Evolutionary conservation across 2,888 invertebrate genomes (phyloP).

Genomic region (Leuctra nigra): DNA sequence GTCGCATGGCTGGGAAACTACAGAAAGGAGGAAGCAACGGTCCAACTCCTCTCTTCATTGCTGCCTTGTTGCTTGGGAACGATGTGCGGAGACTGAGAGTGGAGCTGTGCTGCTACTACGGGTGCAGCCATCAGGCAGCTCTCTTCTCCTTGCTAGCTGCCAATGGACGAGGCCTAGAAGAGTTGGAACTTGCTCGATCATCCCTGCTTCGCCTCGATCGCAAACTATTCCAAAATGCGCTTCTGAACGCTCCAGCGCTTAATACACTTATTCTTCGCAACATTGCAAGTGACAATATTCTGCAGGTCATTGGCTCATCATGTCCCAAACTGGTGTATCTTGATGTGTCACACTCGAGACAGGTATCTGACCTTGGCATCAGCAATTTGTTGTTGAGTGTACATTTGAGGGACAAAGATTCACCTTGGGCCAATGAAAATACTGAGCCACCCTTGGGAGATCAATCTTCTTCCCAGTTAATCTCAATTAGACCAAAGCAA

Average conservation of each 20-base stretch:
- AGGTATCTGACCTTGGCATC: conserved; percentile 41
- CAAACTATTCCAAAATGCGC: conserved; percentile 37
- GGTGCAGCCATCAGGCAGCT: conserved; percentile 43
- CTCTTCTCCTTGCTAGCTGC: conserved; percentile 38
- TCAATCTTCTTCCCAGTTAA: too few relatives aligned
- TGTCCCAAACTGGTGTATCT: conserved; percentile 39
- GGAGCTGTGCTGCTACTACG: conserved; percentile 43
- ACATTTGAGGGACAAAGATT: conserved; percentile 38
- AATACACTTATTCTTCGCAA: conserved; percentile 39
- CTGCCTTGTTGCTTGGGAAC: conserved; percentile 39
- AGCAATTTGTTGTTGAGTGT: conserved; percentile 39
- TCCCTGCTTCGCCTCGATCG: conserved; percentile 40
- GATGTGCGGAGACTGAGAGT: conserved; percentile 40
- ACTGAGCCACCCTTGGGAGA: background rate
- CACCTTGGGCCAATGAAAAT: conserved; percentile 13
- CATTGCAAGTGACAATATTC: conserved; percentile 40
- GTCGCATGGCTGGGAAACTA: conserved; percentile 38
- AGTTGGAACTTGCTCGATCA: conserved; percentile 39
- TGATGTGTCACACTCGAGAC: conserved; percentile 41
- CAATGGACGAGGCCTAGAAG: conserved; percentile 39
- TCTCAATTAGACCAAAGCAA: background rate
- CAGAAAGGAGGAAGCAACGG: conserved; percentile 39
- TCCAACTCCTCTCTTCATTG: conserved; percentile 39
- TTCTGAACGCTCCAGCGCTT: conserved; percentile 38
- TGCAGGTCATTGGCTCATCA: conserved; percentile 40